Percentiles rank a stretch among this genome's conserved stretches.
Evolutionary conservation across 2,888 invertebrate species (phyloP).

Genomic region (Salticus scenicus): DNA sequence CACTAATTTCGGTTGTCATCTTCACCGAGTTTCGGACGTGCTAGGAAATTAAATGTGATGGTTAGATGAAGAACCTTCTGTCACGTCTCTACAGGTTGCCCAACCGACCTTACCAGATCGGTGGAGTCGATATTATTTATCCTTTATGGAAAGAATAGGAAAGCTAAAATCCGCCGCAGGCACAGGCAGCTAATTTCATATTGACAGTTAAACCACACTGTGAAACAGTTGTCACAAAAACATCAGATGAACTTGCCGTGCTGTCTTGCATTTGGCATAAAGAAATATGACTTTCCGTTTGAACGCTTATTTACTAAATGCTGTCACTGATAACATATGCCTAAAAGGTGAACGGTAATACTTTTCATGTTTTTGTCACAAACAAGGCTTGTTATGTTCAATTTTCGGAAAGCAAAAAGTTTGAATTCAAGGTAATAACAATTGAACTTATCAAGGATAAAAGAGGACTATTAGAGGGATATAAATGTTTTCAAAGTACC

Average conservation of each 20-base stretch:
- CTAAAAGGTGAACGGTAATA: too few species aligned
- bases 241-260: neutral
- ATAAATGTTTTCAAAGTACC: too few species aligned
- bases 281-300: too few species aligned
- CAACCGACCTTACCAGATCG: neutral
- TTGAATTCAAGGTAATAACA: too few species aligned
- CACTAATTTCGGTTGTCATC: neutral
- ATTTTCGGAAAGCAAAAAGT: too few species aligned
- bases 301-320: neutral
- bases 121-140: neutral
- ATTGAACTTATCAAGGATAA: too few species aligned
- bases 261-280: neutral
- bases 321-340: neutral
- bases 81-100: neutral
- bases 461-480: too few species aligned
- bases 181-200: neutral
- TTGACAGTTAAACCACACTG: neutral
- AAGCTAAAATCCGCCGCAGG: neutral
- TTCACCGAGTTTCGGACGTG: slow-evolving; percentile 3
- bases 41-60: neutral
- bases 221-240: neutral
- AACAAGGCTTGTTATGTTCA: too few species aligned
- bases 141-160: too few species aligned
- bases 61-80: neutral
- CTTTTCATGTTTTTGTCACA: too few species aligned